Percentiles rank a stretch among this genome's conserved stretches.
Conservation (phyloP, 2,113 vertebrate genomes). For the Thymallus thymallus region DNA sequence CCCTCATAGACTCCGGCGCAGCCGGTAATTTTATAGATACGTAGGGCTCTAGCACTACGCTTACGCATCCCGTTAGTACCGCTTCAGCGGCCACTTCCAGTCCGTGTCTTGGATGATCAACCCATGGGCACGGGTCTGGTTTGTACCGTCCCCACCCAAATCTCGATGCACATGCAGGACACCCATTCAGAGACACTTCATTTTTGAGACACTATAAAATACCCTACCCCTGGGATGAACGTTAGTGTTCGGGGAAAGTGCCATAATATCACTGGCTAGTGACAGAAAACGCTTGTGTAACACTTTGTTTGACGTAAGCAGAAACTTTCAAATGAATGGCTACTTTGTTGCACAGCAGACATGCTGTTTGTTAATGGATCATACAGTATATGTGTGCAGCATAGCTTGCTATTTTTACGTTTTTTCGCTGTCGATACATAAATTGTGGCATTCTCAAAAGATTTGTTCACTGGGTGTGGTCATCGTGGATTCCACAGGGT, state of each 20-base stretch:
- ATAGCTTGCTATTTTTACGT: slow-evolving; percentile 66
- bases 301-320: neutral
- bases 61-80: too few species aligned
- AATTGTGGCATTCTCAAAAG: slow-evolving; percentile 73
- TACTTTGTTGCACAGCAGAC: slow-evolving; percentile 23
- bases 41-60: too few species aligned
- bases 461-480: slow-evolving; percentile 75
- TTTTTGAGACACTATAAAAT: too few species aligned
- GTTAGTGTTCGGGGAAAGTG: neutral
- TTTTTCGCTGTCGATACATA: slow-evolving; percentile 75
- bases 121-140: too few species aligned
- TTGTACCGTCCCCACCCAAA: too few species aligned
- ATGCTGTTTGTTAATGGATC: too few species aligned
- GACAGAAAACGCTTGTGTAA: neutral
- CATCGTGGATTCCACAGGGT: slow-evolving; percentile 73
- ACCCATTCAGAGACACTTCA: too few species aligned
- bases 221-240: neutral
- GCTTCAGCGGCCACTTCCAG: too few species aligned
- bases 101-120: too few species aligned
- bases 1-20: too few species aligned
- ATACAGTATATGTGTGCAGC: neutral
- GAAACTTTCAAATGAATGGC: neutral
- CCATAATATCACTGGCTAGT: neutral
- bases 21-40: too few species aligned
- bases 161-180: too few species aligned